Evolutionary conservation across 2,797 vertebrate genomes (phyloP).

Genomic region (Fratercula arctica): DNA sequence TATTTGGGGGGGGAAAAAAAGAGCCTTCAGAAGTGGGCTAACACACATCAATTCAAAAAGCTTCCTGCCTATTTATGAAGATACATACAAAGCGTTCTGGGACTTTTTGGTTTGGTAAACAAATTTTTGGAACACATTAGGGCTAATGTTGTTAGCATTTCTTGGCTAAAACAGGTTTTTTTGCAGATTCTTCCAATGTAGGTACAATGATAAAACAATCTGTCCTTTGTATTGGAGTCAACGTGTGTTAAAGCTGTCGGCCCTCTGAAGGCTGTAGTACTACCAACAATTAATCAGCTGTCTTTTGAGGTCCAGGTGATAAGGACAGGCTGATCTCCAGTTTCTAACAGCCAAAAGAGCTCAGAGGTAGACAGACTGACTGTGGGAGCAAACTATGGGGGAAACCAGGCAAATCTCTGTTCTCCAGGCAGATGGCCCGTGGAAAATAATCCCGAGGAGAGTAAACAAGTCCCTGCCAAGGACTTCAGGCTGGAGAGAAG

Average conservation of each 20-base stretch:
- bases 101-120: conserved; percentile 61
- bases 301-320: conserved; percentile 6
- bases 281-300: neutral
- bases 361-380: conserved; percentile 55
- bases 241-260: neutral
- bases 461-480: conserved; percentile 62
- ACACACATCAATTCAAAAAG: neutral
- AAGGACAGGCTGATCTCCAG: conserved; percentile 14
- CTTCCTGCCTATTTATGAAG: conserved; percentile 46
- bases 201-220: neutral
- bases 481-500: conserved; percentile 1
- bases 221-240: neutral
- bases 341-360: conserved; percentile 48
- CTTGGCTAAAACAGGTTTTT: neutral
- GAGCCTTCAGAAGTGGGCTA: neutral
- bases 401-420: conserved; percentile 56
- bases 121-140: conserved; percentile 50
- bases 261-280: neutral
- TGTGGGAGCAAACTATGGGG: conserved; percentile 60
- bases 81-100: conserved; percentile 51
- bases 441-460: conserved; percentile 63
- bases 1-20: neutral
- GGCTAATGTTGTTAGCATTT: neutral
- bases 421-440: conserved; percentile 63
- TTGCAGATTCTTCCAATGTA: neutral